Percentiles rank a stretch among this genome's conserved stretches.
Conservation (phyloP, 2,797 vertebrate genomes). For the Rachycentron canadum region DNA sequence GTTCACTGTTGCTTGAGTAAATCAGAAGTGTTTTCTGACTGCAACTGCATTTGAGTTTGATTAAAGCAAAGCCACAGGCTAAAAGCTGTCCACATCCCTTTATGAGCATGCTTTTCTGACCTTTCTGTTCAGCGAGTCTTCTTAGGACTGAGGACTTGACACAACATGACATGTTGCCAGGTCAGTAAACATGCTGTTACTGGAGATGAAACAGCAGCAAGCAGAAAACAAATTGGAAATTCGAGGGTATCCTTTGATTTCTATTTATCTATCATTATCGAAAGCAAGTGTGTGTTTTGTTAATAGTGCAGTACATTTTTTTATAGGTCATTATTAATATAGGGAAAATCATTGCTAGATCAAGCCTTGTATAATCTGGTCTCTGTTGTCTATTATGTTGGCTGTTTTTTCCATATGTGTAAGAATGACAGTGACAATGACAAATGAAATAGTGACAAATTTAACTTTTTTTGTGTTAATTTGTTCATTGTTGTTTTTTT, state of each 20-base stretch:
- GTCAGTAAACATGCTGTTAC: constrained; percentile 85
- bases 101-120: constrained; percentile 88
- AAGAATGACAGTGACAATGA: background rate
- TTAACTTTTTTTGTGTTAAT: background rate
- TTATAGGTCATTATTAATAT: background rate
- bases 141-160: constrained; percentile 86
- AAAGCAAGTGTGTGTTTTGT: background rate
- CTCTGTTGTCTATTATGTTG: background rate
- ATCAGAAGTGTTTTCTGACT: constrained; percentile 86
- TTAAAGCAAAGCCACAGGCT: constrained; percentile 87
- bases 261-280: constrained; percentile 29
- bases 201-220: constrained; percentile 67
- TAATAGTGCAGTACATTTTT: constrained; percentile 7
- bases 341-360: background rate
- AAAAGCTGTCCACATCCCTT: constrained; percentile 87
- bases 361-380: background rate
- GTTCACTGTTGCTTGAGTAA: constrained; percentile 87
- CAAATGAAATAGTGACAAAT: no score
- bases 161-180: constrained; percentile 87
- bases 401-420: background rate
- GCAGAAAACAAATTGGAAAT: constrained; percentile 55
- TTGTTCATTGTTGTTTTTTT: background rate
- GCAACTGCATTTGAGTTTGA: constrained; percentile 84
- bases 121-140: constrained; percentile 87
- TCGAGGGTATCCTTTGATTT: constrained; percentile 37